phyloP scores from a whole-genome alignment of 2,113 vertebrate genomes.

The Setophaga petechia region DNA sequence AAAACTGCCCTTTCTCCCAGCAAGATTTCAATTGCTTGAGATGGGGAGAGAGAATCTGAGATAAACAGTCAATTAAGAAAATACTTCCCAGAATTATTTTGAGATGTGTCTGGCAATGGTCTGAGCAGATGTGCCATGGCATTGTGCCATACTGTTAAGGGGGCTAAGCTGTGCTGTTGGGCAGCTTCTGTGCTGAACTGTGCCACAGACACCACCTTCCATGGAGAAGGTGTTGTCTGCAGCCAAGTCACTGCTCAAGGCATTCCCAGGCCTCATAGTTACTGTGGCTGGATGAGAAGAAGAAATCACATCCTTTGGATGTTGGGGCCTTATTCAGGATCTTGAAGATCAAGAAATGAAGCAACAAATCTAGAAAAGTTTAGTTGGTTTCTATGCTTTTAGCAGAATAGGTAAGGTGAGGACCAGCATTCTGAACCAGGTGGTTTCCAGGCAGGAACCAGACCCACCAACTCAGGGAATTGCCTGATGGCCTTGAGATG shows the following conservation, averaged over 20 bases:
- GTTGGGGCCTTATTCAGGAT: background rate
- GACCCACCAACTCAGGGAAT: background rate
- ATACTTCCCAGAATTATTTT: background rate
- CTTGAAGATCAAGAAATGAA: background rate
- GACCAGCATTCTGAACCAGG: background rate
- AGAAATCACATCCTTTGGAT: background rate
- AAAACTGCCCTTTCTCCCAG: background rate
- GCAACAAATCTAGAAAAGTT: background rate
- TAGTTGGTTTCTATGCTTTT: background rate
- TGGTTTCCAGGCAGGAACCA: background rate
- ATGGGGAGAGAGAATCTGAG: background rate
- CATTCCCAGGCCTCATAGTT: background rate
- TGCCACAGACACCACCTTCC: background rate
- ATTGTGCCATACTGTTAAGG: background rate
- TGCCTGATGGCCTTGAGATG: accelerated
- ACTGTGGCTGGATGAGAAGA: background rate
- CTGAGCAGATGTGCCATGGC: background rate
- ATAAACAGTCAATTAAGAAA: background rate
- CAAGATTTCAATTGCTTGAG: background rate
- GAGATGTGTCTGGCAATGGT: background rate
- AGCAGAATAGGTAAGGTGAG: background rate
- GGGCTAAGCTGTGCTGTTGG: background rate
- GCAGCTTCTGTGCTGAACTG: background rate
- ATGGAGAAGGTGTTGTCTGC: background rate
- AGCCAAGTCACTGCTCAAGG: background rate